Base-by-base conservation (phyloP, 2,888 invertebrate species). In the Globia sparganii region DNA sequence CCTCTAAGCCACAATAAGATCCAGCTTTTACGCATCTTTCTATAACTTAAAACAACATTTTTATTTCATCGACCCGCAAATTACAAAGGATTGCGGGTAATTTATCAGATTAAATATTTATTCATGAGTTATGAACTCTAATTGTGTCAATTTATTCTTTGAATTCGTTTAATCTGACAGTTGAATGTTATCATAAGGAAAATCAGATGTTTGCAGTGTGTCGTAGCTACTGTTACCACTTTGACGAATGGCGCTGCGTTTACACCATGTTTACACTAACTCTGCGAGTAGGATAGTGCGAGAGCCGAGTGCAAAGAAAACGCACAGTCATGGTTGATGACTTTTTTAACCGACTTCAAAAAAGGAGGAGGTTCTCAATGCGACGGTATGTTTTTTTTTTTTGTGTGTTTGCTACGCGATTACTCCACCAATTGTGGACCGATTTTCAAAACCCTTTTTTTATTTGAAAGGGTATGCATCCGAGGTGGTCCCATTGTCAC, bases 61-160 rank as follows among this genome's bases (percentile, higher is more conserved):
- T 6, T 15, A 49, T 31, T 49, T n/a, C 62, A 13, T n/a, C 11
- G 15, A 11, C n/a, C 21, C 3, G n/a, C n/a, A n/a, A n/a, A n/a
- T n/a, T n/a, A n/a, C n/a, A n/a, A n/a, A n/a, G n/a, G n/a, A 18
- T 25, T 64, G 8, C 46, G 4, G 4, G 43, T 43, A 37, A 37
- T 56, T 25, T 58, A 58, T 40, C 37, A 46, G 0, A 72, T 37
- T 46, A 49, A 75, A 49, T 78, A 78, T 79, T 79, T 78, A 40
- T 34, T 40, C 13, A 43, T 11, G 58, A 79, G 53, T 25, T 53
- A 9, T 25, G 9, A 21, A 13, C 5, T 49, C 21, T 40, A 4
- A 18, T 34, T 58, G 28, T 43, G 58, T 58, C 28, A 53, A 80
- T 65, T 53, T 53, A 53, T 53, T 65, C 15, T 65, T 46, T 46